These are phyloP conservation scores for Corythaeola cristata DNA, from an alignment of 2,113 vertebrate species.

Conservation along the genomic window DNA sequence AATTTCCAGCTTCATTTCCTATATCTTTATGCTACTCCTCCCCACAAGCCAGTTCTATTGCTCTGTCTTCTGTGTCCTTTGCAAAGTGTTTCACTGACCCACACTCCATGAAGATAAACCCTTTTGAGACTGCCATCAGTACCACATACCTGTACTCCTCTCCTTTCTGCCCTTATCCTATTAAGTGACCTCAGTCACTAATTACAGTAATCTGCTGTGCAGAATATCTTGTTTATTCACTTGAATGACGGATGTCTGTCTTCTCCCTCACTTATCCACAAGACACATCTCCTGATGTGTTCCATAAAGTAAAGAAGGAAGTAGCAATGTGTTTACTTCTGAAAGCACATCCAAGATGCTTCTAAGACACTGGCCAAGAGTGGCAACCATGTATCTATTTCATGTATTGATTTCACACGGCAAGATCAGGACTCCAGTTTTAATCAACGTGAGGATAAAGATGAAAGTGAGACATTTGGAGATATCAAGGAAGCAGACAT, in stretches of 20 bases:
- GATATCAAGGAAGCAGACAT: not conserved
- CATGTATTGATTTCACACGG: conserved; percentile 7
- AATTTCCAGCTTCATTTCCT: not conserved
- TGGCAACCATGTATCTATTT: not conserved
- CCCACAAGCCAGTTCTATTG: not conserved
- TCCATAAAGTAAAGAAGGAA: no score
- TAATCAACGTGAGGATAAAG: not conserved
- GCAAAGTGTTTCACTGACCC: not conserved
- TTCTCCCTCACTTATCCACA: not conserved
- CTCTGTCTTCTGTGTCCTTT: not conserved
- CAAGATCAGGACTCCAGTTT: not conserved
- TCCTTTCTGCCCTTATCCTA: not conserved
- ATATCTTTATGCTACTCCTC: not conserved
- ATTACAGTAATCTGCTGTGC: not conserved
- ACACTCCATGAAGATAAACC: not conserved
- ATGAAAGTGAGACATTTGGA: conserved; percentile 8
- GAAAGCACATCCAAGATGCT: not conserved
- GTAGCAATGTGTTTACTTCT: no score
- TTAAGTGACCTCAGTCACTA: not conserved
- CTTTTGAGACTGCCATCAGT: not conserved
- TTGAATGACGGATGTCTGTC: not conserved
- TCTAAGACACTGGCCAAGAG: not conserved
- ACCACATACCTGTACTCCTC: not conserved
- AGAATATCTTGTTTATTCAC: not conserved
- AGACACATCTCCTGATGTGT: not conserved